Base-by-base conservation (phyloP, 2,888 invertebrate genomes). In the Polietes domitor region DNA sequence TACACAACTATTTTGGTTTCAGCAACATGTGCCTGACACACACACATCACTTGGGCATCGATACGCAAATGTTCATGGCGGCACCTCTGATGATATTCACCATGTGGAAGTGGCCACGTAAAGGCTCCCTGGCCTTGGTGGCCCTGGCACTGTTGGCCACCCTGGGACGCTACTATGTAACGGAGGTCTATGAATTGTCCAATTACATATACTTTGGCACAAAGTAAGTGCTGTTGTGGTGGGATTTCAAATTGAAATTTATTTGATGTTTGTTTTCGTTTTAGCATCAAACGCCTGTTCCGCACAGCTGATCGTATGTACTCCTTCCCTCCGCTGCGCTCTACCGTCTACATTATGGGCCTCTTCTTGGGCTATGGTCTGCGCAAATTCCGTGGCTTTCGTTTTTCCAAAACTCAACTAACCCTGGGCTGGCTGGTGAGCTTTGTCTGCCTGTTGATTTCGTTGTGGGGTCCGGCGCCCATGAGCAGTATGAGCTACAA, bases 1-100 rank as follows among this genome's bases (percentile, higher is more conserved):
- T 95, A 76, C 95, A 95, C 88, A 95, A 95, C 89, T 95, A 95
- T 88, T 95, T 94, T 88, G 95, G 95, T 53, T 95, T 95, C 87
- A 94, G 94, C 88, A 94, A 95, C 87, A 95, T 95, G 95, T 95
- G 95, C 88, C 91, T 95, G 24, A 95, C 95, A 0, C 95, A 95
- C 86, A 95, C 95, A 0, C 95, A 95, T 90, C 95, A 95, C 88
- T 88, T 95, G 71, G 95, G 95, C 43, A 95, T 95, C 83, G 95
- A 95, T 87, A 95, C 95, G 0, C 95, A 95, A 90, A 90, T 95
- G 24, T 95, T 95, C 88, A 92, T 94, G 0, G 87, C 94, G 19
- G 94, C 95, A 0, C 95, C 95, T 0, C 87, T 95, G 7, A 91
- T 95, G 88, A 93, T 95, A 2, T 91, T 92, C 6, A 86, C 87